Evolutionary conservation across 2,113 vertebrate species (phyloP).

Genomic region (Tiliqua scincoides): DNA sequence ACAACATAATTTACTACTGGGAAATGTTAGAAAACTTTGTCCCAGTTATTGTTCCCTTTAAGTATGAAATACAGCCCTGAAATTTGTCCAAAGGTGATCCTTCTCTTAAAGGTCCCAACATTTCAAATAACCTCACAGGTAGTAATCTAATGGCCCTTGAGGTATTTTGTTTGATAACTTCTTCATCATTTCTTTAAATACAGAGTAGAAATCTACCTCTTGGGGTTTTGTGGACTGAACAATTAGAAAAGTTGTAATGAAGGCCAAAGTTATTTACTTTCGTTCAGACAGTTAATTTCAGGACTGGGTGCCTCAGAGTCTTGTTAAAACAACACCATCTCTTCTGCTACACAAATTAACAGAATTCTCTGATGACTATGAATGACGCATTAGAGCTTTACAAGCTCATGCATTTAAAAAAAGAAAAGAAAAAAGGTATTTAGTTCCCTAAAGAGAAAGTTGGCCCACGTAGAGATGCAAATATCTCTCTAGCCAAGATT

Average conservation of each 20-base stretch:
- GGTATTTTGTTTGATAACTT: not conserved
- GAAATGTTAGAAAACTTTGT: not conserved
- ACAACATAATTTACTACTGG: not conserved
- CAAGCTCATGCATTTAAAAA: not conserved
- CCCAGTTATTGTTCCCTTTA: not conserved
- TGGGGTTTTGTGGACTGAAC: not conserved
- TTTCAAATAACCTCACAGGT: not conserved
- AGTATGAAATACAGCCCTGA: too few relatives aligned
- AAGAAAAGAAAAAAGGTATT: too few relatives aligned
- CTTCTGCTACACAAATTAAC: not conserved
- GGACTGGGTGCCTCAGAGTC: not conserved
- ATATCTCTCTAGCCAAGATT: not conserved
- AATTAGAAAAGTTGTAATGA: not conserved
- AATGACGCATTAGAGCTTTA: not conserved
- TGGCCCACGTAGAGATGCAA: not conserved
- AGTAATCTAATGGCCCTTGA: not conserved
- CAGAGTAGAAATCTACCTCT: not conserved
- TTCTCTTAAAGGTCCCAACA: not conserved
- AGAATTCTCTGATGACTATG: not conserved
- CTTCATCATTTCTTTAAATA: not conserved
- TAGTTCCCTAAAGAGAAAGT: not conserved
- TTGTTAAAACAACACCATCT: constrained; percentile 4
- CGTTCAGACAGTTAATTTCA: not conserved
- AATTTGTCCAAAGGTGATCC: not conserved
- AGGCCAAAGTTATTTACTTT: not conserved